A percentile compares a stretch with the other conserved stretches of the same genome.
These are phyloP conservation scores for Melanchra persicariae DNA, from an alignment of 2,888 invertebrate genomes.

Conservation along the genomic window DNA sequence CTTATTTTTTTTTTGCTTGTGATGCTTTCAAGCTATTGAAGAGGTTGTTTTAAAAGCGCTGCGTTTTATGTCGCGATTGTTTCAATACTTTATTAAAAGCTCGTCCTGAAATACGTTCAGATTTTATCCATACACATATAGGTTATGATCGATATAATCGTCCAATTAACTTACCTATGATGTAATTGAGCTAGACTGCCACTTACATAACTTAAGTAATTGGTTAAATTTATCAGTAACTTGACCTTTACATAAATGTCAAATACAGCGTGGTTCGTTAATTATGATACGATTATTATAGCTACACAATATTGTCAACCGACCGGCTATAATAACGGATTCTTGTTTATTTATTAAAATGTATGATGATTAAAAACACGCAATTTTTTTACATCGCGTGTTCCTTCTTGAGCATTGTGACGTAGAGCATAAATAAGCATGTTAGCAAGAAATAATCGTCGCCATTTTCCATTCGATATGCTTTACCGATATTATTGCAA, in stretches of 20 bases:
- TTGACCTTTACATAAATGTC: slow-evolving; percentile 27
- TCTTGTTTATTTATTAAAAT: slow-evolving; percentile 10
- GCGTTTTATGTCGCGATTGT: slow-evolving; percentile 26
- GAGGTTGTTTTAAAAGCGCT: slow-evolving; percentile 22
- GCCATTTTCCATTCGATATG: slow-evolving; percentile 49
- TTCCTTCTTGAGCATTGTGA: slow-evolving; percentile 10
- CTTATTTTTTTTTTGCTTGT: background rate
- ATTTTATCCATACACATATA: slow-evolving; percentile 22
- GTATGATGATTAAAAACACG: slow-evolving; percentile 31
- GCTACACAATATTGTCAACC: slow-evolving; percentile 7
- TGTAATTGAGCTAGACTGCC: background rate
- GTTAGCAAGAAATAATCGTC: slow-evolving; percentile 42
- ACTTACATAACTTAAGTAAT: slow-evolving; percentile 20
- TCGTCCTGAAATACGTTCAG: background rate
- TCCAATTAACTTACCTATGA: background rate
- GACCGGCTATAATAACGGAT: background rate
- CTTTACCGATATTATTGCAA: slow-evolving; percentile 45
- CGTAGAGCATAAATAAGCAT: slow-evolving; percentile 31
- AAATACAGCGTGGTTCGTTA: slow-evolving; percentile 22
- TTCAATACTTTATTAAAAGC: slow-evolving; percentile 29
- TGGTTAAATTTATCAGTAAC: background rate
- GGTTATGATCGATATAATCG: background rate
- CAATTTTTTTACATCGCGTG: slow-evolving; percentile 26
- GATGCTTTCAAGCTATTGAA: slow-evolving; percentile 28
- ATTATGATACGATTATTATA: background rate